Percentiles rank a stretch among this genome's conserved stretches.
These are phyloP conservation scores for Hyalella azteca DNA, from an alignment of 2,888 invertebrate genomes.

Conservation along the genomic window DNA sequence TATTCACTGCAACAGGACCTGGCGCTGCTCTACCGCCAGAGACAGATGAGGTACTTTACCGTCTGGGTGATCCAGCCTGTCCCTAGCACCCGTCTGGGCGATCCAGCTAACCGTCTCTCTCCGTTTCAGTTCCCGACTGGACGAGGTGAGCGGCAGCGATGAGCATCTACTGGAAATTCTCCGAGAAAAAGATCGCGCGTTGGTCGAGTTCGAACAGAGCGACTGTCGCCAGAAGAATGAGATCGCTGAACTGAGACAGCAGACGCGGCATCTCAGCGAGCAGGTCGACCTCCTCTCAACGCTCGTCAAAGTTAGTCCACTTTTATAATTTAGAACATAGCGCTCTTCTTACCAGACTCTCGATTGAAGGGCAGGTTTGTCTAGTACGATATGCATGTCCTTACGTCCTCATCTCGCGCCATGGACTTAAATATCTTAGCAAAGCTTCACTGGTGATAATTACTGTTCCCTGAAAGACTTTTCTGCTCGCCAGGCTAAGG, in stretches of 20 bases:
- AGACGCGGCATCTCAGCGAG: constrained; percentile 52
- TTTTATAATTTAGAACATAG: no score
- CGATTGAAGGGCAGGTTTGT: no score
- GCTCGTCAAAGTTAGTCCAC: constrained; percentile 49
- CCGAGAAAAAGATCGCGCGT: constrained; percentile 59
- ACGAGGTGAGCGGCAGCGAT: constrained; percentile 48
- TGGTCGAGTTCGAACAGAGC: constrained; percentile 57
- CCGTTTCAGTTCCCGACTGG: constrained; percentile 44
- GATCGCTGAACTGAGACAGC: constrained; percentile 40
- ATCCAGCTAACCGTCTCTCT: no score
- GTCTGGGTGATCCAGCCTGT: no score
- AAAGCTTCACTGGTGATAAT: no score
- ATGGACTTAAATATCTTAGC: no score
- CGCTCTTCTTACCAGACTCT: no score
- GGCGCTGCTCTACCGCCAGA: constrained; percentile 46
- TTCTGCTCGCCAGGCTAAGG: constrained; percentile 62
- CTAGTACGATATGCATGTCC: no score
- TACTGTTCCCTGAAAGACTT: no score
- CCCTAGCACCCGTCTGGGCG: no score
- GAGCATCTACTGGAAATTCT: constrained; percentile 58
- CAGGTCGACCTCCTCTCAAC: constrained; percentile 51
- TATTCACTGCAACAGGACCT: constrained; percentile 61
- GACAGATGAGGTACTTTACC: not conserved
- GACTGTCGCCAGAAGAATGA: constrained; percentile 43
- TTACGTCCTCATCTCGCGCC: no score